Evolutionary conservation across 2,888 invertebrate species (phyloP).

Genomic region (Hyppa rectilinea): DNA sequence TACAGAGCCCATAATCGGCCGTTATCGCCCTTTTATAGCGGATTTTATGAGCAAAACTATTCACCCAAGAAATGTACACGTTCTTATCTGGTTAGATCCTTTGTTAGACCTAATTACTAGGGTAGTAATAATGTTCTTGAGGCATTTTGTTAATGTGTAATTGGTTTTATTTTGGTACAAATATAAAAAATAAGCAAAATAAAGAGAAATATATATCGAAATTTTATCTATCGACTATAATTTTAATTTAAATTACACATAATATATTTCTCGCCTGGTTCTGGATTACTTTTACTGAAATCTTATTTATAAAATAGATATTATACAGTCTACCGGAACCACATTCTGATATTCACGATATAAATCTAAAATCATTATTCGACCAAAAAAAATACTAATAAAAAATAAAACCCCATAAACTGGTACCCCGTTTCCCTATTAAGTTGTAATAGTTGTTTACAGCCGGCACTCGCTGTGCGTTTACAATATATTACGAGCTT

Average conservation of each 20-base stretch:
- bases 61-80: conserved; percentile 86
- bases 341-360: not conserved
- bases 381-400: conserved; percentile 58
- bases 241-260: too few species aligned
- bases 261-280: too few species aligned
- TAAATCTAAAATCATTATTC: conserved; percentile 50
- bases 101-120: conserved; percentile 83
- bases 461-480: conserved; percentile 86
- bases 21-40: conserved; percentile 91
- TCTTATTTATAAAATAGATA: not conserved
- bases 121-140: conserved; percentile 36
- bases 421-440: conserved; percentile 80
- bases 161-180: not conserved
- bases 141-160: conserved; percentile 12
- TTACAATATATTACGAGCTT: conserved; percentile 90
- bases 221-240: too few species aligned
- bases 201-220: too few species aligned
- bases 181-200: too few species aligned
- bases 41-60: conserved; percentile 90
- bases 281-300: not conserved
- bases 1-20: conserved; percentile 87
- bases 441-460: conserved; percentile 90
- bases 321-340: not conserved
- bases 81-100: conserved; percentile 81
- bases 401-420: conserved; percentile 66